Percentiles rank a stretch among this genome's conserved stretches.
Conservation (phyloP, 2,888 invertebrate genomes). For the Nysson spinosus region DNA sequence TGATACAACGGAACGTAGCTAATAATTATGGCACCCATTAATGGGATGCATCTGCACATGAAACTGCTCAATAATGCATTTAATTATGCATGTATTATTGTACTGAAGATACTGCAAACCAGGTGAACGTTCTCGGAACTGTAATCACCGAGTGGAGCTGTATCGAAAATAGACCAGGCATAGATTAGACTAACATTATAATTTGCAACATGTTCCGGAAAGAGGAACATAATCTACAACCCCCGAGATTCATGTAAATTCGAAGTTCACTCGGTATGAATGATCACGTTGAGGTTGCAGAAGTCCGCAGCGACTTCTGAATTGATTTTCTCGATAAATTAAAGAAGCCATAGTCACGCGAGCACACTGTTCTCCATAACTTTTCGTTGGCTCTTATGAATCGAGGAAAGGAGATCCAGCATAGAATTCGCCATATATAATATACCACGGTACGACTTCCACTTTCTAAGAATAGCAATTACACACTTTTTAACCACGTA, state of each 20-base stretch:
- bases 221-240: neutral
- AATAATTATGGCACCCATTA: too few relatives aligned
- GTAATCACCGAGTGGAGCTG: too few relatives aligned
- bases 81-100: too few relatives aligned
- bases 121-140: too few relatives aligned
- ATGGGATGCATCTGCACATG: too few relatives aligned
- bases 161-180: too few relatives aligned
- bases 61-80: too few relatives aligned
- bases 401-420: neutral
- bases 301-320: slow-evolving; percentile 22
- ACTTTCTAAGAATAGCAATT: neutral
- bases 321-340: slow-evolving; percentile 34
- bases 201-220: neutral
- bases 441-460: neutral
- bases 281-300: slow-evolving; percentile 16
- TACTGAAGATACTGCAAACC: too few relatives aligned
- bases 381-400: slow-evolving; percentile 1
- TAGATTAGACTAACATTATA: too few relatives aligned
- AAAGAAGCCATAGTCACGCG: slow-evolving; percentile 35
- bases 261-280: slow-evolving; percentile 7
- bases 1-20: too few relatives aligned
- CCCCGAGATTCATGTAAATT: slow-evolving; percentile 1
- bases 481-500: neutral
- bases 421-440: neutral
- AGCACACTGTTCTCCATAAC: slow-evolving; percentile 1